Conservation (phyloP, 2,113 vertebrate species). For the Dasypus novemcinctus region DNA sequence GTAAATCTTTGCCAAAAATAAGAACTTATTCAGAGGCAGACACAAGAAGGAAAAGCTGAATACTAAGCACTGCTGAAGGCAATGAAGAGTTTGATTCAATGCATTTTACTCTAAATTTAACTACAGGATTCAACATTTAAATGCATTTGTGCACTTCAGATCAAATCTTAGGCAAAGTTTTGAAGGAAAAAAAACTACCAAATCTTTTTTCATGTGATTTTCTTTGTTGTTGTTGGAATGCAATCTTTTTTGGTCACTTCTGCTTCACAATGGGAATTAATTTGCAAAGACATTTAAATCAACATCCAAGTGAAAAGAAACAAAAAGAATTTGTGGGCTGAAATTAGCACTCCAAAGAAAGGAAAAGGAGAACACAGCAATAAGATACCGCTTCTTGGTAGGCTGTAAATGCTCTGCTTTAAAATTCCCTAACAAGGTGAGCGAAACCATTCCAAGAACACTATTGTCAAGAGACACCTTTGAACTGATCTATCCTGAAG, state of each 20-base stretch:
- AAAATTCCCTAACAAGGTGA: slow-evolving; percentile 87
- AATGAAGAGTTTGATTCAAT: slow-evolving; percentile 74
- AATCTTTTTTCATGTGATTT: background rate
- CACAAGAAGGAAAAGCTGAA: slow-evolving; percentile 70
- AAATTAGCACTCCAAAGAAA: slow-evolving; percentile 46
- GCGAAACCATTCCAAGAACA: slow-evolving; percentile 81
- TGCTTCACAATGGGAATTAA: slow-evolving; percentile 59
- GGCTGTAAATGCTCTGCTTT: slow-evolving; percentile 76
- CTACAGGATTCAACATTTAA: slow-evolving; percentile 68
- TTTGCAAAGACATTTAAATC: slow-evolving; percentile 62
- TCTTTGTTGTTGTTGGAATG: background rate
- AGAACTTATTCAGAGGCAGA: slow-evolving; percentile 66
- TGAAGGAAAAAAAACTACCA: slow-evolving; percentile 61
- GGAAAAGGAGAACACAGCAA: slow-evolving; percentile 39
- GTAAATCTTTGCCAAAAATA: slow-evolving; percentile 70
- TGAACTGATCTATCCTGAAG: slow-evolving; percentile 87
- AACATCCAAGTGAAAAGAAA: slow-evolving; percentile 44
- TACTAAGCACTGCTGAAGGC: slow-evolving; percentile 65
- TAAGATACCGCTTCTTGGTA: slow-evolving; percentile 64
- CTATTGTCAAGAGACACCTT: slow-evolving; percentile 85
- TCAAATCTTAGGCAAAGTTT: slow-evolving; percentile 62
- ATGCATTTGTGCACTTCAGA: slow-evolving; percentile 66
- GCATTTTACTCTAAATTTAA: slow-evolving; percentile 79
- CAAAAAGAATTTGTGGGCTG: slow-evolving; percentile 52
- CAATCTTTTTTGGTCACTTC: slow-evolving; percentile 4